Base-by-base conservation (phyloP, 1,140 invertebrate species). In the Tetragnatha versicolor region DNA sequence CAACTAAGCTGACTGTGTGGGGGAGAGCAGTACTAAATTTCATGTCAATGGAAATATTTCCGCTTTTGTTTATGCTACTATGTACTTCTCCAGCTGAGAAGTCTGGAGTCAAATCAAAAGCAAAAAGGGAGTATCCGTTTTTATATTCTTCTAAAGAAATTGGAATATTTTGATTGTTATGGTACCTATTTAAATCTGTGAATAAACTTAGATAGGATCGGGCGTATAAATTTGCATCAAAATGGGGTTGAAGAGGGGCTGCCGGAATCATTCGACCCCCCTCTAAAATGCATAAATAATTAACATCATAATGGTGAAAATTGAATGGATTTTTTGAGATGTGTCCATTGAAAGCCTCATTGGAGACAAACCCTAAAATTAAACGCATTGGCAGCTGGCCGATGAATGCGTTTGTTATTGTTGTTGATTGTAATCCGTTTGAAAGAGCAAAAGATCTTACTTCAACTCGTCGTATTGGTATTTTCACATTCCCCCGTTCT, bases 71-170 rank as follows among this genome's bases (percentile, higher is more conserved):
- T 22, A 55, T 10, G 5, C 31, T 37, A 14, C 7, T 25, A 39
- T 51, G 49, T 0, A 12, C 17, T 10, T 51, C 51, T 3, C 27
- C 27, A 25, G 29, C 9, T 33, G 29, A 17, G 7, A 70, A 70
- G 55, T 70, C 17, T 12, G 49, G 47, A 5, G 47, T 70, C 35
- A 55, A 70, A 70, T 70, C 68, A n/a, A 70, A 22, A 6, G 31
- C 25, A 39, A 35, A 47, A 9, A 70, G 55, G 4, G 27, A 9
- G n/a, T 53, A 55, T 0, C 45, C 68, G 22, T 55, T 25, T 70
- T 33, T 51, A 55, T 37, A 70, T 55, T 70, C 49, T 0, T 0
- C 9, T 4, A 37, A 55, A 10, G n/a, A 35, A 29, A 70, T 70
- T 12, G 31, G 31, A 14, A 70, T 51, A 39, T 70, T 70, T 70